Conservation (phyloP, 2,888 invertebrate genomes). For the Eilema griseolum region DNA sequence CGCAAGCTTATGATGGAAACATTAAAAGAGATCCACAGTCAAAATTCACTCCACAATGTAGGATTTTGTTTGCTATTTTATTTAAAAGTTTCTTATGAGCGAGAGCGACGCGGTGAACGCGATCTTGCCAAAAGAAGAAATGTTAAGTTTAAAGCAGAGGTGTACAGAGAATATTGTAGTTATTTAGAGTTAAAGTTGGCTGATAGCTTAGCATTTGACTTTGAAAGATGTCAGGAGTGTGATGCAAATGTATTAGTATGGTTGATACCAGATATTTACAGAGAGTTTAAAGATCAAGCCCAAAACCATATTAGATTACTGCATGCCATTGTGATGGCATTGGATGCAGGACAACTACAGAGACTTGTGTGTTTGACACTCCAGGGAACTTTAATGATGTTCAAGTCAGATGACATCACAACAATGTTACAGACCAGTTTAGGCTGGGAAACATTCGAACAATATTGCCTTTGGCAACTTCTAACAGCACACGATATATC, state of each 20-base stretch:
- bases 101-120: slow-evolving; percentile 77
- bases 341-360: slow-evolving; percentile 96
- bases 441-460: slow-evolving; percentile 98
- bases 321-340: slow-evolving; percentile 95
- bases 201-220: slow-evolving; percentile 92
- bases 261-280: slow-evolving; percentile 96
- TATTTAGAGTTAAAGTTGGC: slow-evolving; percentile 92
- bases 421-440: slow-evolving; percentile 93
- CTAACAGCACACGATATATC: slow-evolving; percentile 97
- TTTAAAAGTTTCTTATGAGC: slow-evolving; percentile 91
- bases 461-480: slow-evolving; percentile 98
- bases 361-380: slow-evolving; percentile 96
- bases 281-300: slow-evolving; percentile 95
- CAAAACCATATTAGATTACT: slow-evolving; percentile 96
- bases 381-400: slow-evolving; percentile 95
- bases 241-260: slow-evolving; percentile 96
- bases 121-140: slow-evolving; percentile 85
- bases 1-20: slow-evolving; percentile 93
- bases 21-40: slow-evolving; percentile 92
- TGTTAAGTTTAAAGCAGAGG: slow-evolving; percentile 92
- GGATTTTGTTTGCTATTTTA: slow-evolving; percentile 97
- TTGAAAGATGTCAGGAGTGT: slow-evolving; percentile 95
- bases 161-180: slow-evolving; percentile 96
- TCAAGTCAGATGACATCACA: slow-evolving; percentile 92
- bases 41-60: slow-evolving; percentile 89